These are phyloP conservation scores for Hiodon tergisus DNA, from an alignment of 2,113 vertebrate genomes.

Conservation along the genomic window DNA sequence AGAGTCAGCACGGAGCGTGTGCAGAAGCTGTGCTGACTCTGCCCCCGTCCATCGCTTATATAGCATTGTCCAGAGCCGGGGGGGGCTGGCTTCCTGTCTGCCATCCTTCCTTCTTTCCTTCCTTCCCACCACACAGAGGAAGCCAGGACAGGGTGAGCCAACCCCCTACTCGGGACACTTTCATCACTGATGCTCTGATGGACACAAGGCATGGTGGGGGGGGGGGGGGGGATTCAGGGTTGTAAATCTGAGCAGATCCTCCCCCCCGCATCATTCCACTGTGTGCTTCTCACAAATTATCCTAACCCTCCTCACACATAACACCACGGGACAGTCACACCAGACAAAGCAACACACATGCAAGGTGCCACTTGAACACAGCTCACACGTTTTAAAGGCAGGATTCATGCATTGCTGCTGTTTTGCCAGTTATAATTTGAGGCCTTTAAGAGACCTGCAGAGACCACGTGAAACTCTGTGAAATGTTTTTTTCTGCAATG, in stretches of 20 bases:
- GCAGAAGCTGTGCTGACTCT: conserved; percentile 3
- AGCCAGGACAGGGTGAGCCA: conserved; percentile 30
- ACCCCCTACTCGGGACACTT: conserved; percentile 4
- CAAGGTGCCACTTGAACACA: too few species aligned
- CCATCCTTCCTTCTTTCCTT: too few species aligned
- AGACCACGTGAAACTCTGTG: too few species aligned
- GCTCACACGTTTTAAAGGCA: neutral
- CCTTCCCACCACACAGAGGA: conserved; percentile 22
- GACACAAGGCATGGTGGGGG: neutral
- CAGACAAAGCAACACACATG: neutral
- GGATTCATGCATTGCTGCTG: neutral
- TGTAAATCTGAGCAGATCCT: too few species aligned
- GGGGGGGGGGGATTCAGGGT: too few species aligned
- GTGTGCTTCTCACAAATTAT: too few species aligned
- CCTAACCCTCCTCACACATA: too few species aligned
- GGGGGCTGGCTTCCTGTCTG: conserved; percentile 27
- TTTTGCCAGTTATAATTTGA: neutral
- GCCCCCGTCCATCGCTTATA: conserved; percentile 30
- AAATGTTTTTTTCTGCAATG: neutral
- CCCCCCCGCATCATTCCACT: too few species aligned
- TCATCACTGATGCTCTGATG: neutral
- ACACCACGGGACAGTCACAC: neutral
- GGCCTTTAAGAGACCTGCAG: neutral
- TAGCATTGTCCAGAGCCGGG: conserved; percentile 29
- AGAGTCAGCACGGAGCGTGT: neutral